Conservation (phyloP, 2,797 vertebrate genomes). For the Labeo calbasu region DNA sequence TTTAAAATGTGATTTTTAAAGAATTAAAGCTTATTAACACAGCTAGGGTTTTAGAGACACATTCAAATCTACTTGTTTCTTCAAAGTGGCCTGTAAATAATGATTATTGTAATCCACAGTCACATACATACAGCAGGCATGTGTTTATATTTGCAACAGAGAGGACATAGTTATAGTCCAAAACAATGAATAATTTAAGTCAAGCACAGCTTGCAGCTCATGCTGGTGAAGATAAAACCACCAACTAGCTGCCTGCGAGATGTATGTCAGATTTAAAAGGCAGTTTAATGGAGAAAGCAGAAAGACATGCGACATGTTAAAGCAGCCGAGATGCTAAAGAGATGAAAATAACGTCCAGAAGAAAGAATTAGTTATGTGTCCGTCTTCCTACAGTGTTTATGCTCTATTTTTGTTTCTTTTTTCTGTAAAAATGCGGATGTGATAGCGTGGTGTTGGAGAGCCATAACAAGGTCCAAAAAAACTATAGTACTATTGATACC, state of each 20-base stretch:
- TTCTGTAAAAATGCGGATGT: background rate
- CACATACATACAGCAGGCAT: background rate
- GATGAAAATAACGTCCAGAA: background rate
- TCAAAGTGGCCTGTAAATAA: background rate
- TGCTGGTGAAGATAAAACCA: background rate
- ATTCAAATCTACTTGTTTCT: background rate
- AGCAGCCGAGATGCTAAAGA: background rate
- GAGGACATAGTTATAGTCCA: constrained; percentile 3
- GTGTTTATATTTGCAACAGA: constrained; percentile 5
- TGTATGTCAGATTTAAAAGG: background rate
- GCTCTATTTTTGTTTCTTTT: too few relatives aligned
- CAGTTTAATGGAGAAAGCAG: background rate
- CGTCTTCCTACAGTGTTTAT: background rate
- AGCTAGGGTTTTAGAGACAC: background rate
- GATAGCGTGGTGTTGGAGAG: background rate
- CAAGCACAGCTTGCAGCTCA: background rate
- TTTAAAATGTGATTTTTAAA: background rate
- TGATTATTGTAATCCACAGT: background rate
- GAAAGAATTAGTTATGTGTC: background rate
- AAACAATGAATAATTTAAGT: constrained; percentile 33
- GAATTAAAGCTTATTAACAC: background rate
- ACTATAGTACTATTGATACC: background rate
- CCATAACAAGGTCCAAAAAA: background rate
- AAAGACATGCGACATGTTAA: background rate
- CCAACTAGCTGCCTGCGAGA: background rate